Conservation (phyloP, 2,888 invertebrate species). For the Lasioglossum leucozonium region DNA sequence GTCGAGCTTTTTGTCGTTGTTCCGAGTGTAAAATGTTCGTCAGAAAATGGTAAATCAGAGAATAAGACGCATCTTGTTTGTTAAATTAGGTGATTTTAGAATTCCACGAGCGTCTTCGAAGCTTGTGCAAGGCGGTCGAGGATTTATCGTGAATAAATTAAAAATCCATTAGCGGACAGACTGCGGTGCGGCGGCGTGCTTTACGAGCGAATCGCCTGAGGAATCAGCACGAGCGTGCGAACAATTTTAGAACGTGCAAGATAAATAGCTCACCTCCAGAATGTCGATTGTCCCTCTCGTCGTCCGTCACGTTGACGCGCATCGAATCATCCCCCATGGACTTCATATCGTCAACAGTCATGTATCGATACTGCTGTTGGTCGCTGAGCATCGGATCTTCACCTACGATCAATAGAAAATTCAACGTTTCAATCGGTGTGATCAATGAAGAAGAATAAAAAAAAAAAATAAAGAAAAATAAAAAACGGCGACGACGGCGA, state of each 20-base stretch:
- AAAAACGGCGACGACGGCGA: neutral
- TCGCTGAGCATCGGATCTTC: slow-evolving; percentile 96
- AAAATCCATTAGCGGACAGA: neutral
- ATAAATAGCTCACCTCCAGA: slow-evolving; percentile 79
- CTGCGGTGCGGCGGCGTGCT: no score
- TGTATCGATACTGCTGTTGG: slow-evolving; percentile 93
- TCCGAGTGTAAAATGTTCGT: neutral
- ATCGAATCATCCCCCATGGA: slow-evolving; percentile 96
- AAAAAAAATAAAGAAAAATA: neutral
- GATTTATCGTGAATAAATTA: slow-evolving; percentile 8
- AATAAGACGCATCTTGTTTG: neutral
- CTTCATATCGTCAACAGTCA: slow-evolving; percentile 98
- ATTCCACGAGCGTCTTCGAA: neutral
- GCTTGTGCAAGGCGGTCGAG: neutral
- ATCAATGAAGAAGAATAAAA: neutral
- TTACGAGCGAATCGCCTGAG: slow-evolving; percentile 3
- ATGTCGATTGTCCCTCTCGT: slow-evolving; percentile 91
- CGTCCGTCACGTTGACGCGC: slow-evolving; percentile 96
- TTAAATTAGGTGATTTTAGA: neutral
- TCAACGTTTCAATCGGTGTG: neutral
- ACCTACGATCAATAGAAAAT: slow-evolving; percentile 86
- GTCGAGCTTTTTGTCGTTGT: neutral
- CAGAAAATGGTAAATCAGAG: neutral
- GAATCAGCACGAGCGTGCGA: neutral
- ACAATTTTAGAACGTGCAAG: neutral